A percentile compares a stretch with the other conserved stretches of the same genome.
Evolutionary conservation across 2,888 invertebrate genomes (phyloP).

Genomic region (Ennomos erosarius): DNA sequence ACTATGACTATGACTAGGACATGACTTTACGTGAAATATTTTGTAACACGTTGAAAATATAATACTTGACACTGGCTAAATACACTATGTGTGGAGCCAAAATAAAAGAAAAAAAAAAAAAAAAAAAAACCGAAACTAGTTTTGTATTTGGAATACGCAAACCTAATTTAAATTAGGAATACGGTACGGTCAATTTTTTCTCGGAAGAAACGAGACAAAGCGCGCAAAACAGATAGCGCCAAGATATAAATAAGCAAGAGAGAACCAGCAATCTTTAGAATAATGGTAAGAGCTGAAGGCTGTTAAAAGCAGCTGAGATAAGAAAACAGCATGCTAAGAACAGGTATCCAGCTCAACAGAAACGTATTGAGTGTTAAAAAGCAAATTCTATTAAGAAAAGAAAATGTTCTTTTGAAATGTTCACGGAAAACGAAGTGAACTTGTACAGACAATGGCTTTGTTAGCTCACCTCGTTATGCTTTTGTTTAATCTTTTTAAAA

Average conservation of each 20-base stretch:
- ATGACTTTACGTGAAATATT: no score
- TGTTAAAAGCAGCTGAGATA: constrained; percentile 38
- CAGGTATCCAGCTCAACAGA: constrained; percentile 14
- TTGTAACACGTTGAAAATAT: no score
- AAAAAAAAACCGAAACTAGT: no score
- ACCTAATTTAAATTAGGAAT: constrained; percentile 38
- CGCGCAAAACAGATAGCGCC: constrained; percentile 30
- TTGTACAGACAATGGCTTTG: constrained; percentile 40
- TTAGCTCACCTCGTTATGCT: constrained; percentile 37
- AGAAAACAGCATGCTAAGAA: constrained; percentile 31
- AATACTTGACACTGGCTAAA: no score
- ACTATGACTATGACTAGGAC: no score
- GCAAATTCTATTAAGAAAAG: constrained; percentile 40
- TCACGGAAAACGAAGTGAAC: constrained; percentile 34
- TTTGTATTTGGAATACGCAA: constrained; percentile 36
- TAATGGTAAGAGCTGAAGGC: constrained; percentile 40
- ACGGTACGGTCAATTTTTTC: constrained; percentile 35
- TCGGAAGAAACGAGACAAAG: constrained; percentile 33
- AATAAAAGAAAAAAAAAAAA: no score
- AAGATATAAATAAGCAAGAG: constrained; percentile 39
- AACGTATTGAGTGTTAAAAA: constrained; percentile 40
- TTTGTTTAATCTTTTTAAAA: constrained; percentile 39
- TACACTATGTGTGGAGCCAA: no score
- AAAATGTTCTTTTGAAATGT: constrained; percentile 36
- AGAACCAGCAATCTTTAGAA: constrained; percentile 32